Evolutionary conservation across 2,888 invertebrate genomes (phyloP).

Genomic region (Amphipyra berbera): DNA sequence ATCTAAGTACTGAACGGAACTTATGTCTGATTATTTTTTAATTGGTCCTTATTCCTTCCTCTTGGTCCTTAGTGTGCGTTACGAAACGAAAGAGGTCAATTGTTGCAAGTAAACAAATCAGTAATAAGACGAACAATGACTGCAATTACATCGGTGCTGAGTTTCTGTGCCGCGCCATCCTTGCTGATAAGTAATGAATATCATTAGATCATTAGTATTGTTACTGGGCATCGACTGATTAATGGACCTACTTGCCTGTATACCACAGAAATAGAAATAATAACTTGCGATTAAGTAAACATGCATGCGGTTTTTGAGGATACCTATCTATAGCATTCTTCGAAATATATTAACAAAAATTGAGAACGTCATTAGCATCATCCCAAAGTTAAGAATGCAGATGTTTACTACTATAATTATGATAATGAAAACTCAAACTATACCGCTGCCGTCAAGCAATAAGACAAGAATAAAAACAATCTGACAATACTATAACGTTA

Average conservation of each 20-base stretch:
- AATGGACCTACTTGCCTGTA: background rate
- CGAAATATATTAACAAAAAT: too few relatives aligned
- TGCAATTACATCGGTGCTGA: constrained; percentile 53
- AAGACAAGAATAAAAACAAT: too few relatives aligned
- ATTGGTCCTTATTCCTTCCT: constrained; percentile 29
- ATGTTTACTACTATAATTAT: too few relatives aligned
- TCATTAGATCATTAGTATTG: constrained; percentile 55
- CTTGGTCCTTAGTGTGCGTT: constrained; percentile 21
- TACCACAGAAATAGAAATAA: background rate
- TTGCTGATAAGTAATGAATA: constrained; percentile 57
- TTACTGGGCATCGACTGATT: constrained; percentile 27
- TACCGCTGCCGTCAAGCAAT: too few relatives aligned
- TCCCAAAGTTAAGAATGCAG: too few relatives aligned
- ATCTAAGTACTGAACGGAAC: constrained; percentile 20
- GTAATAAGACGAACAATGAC: constrained; percentile 51
- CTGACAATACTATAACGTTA: too few relatives aligned
- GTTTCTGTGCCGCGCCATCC: constrained; percentile 57
- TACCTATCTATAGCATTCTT: too few relatives aligned
- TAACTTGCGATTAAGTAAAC: background rate
- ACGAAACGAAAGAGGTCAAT: constrained; percentile 47
- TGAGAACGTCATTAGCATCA: too few relatives aligned
- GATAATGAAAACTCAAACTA: too few relatives aligned
- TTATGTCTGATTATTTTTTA: constrained; percentile 18
- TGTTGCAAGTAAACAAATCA: constrained; percentile 39
- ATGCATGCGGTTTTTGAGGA: background rate